Evolutionary conservation across 2,113 vertebrate species (phyloP).

Genomic region (Oxyruncus cristatus): DNA sequence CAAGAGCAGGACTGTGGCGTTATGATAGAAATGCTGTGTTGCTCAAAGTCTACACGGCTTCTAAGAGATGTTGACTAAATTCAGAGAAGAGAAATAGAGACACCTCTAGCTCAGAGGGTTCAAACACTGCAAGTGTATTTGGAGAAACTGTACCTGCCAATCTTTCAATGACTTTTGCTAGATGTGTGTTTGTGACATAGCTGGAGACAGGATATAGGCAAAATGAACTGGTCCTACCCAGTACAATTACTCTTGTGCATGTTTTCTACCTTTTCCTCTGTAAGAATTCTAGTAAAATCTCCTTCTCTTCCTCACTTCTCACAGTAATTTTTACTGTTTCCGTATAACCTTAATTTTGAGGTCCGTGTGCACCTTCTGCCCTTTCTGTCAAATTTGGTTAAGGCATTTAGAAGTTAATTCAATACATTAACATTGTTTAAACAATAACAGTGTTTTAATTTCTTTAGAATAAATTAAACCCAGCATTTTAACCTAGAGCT

Average conservation of each 20-base stretch:
- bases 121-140: background rate
- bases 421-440: background rate
- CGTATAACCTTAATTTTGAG: background rate
- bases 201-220: background rate
- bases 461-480: background rate
- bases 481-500: background rate
- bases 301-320: background rate
- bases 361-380: background rate
- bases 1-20: background rate
- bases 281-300: background rate
- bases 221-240: background rate
- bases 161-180: background rate
- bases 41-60: background rate
- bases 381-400: background rate
- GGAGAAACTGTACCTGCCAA: background rate
- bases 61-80: background rate
- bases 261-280: background rate
- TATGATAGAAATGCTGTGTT: background rate
- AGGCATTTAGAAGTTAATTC: background rate
- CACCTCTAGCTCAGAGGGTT: background rate
- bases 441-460: background rate
- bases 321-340: background rate
- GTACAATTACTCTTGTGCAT: background rate
- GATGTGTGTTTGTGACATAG: background rate
- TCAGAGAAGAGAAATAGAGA: background rate